Percentiles rank a stretch among this genome's conserved stretches.
Evolutionary conservation across 2,797 vertebrate species (phyloP).

Genomic region (Leptatherina wallacei): DNA sequence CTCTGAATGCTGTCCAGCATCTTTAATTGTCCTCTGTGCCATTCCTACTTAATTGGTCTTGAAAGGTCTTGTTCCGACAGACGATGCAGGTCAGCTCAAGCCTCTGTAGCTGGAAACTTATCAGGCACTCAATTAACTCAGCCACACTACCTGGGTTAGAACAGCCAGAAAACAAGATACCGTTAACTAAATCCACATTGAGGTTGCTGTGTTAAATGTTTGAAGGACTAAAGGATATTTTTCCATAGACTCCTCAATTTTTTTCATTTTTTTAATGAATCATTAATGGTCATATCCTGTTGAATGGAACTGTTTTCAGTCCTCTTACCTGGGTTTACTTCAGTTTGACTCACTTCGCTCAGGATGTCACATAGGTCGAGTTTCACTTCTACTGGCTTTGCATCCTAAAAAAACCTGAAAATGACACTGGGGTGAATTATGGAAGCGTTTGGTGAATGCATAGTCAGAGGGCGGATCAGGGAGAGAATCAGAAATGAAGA

Average conservation of each 20-base stretch:
- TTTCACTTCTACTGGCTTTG: slow-evolving; percentile 32
- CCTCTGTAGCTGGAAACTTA: slow-evolving; percentile 56
- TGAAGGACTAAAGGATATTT: not conserved
- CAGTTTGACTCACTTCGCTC: slow-evolving; percentile 27
- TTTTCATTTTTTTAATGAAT: not conserved
- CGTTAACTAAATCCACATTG: slow-evolving; percentile 22
- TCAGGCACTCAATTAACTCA: slow-evolving; percentile 66
- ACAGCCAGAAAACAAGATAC: slow-evolving; percentile 25
- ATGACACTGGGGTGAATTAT: slow-evolving; percentile 36
- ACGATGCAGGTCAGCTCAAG: slow-evolving; percentile 54
- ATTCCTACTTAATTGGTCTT: slow-evolving; percentile 70
- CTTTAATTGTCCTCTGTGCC: slow-evolving; percentile 40
- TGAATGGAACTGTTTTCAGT: not conserved
- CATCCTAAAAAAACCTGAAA: slow-evolving; percentile 42
- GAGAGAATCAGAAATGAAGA: slow-evolving; percentile 19
- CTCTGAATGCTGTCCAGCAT: slow-evolving; percentile 30
- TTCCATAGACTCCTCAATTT: not conserved
- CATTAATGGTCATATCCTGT: not conserved
- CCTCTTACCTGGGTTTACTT: slow-evolving; percentile 33
- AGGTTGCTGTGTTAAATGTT: slow-evolving; percentile 21
- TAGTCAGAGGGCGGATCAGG: slow-evolving; percentile 20
- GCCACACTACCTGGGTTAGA: slow-evolving; percentile 23
- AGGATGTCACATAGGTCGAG: slow-evolving; percentile 27
- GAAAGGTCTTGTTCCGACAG: slow-evolving; percentile 58
- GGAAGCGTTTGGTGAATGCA: slow-evolving; percentile 38